Conservation (phyloP, 2,797 vertebrate genomes). For the Poecilia picta region DNA sequence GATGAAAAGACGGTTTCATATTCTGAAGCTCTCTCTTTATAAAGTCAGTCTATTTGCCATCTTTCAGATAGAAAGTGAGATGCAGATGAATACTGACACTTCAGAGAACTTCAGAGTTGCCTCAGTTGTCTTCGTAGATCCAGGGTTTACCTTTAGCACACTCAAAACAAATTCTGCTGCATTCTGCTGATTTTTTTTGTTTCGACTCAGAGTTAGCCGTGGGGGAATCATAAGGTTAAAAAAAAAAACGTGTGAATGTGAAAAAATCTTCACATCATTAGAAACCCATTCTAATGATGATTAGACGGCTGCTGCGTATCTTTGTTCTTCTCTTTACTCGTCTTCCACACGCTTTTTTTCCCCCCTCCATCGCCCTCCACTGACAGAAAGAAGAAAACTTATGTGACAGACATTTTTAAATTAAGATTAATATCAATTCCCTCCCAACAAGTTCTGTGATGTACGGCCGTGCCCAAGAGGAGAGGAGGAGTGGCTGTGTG, state of each 20-base stretch:
- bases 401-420: constrained; percentile 73
- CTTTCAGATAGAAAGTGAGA: background rate
- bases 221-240: constrained; percentile 30
- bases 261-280: constrained; percentile 32
- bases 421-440: constrained; percentile 77
- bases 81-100: background rate
- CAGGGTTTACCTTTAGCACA: constrained; percentile 57
- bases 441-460: constrained; percentile 74
- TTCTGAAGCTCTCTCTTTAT: constrained; percentile 1
- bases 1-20: background rate
- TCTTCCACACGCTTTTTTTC: constrained; percentile 32
- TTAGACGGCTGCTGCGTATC: constrained; percentile 29
- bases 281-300: constrained; percentile 12
- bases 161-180: constrained; percentile 53
- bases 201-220: constrained; percentile 45
- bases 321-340: constrained; percentile 40
- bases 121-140: constrained; percentile 70
- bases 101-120: constrained; percentile 8
- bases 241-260: constrained; percentile 15
- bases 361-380: constrained; percentile 17
- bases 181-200: constrained; percentile 48
- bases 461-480: constrained; percentile 60
- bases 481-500: constrained; percentile 59
- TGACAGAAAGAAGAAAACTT: constrained; percentile 49
- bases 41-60: background rate